Evolutionary conservation across 2,888 invertebrate genomes (phyloP), one percentile per base, ranked within the genome.

Genomic region (Agrochola circellaris): DNA sequence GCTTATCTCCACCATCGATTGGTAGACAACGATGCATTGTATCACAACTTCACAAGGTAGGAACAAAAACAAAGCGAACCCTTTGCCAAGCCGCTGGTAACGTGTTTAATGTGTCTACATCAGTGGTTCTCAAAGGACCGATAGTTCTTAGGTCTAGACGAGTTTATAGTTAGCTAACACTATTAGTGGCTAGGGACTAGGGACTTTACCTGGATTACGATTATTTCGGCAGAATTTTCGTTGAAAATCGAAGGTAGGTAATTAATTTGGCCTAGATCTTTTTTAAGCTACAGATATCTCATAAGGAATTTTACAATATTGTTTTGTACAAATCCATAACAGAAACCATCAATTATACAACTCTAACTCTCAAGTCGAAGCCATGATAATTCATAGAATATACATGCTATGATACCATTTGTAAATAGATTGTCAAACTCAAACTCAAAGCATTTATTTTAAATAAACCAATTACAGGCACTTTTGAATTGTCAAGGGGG

Each of bases 21-120:
- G 66, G 30, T 73, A 66, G 42, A 79, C 67, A 67, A 62, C 62
- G 67, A 51, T 51, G 68, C 62, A 62, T 79, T 81, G 68, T 82
- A 38, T 61, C 48, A 66, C n/a, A 72, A 77, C 62, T 38, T 60
- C 54, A 60, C 65, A 79, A 73, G 38, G 68, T 75, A 70, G 23
- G 61, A 79, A 83, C 85, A 87, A 80, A 79, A 79, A 83, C 85
- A 87, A 80, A 79, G 79, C 45, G 70, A 75, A 77, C 85, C 83
- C 85, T 85, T 86, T 80, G 83, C 79, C 79, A 82, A 76, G 81
- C 71, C 68, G 72, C 65, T 69, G 62, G 74, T 77, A 74, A 83
- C 83, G 67, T 75, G 74, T 83, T 80, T 85, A 87, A 73, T 82
- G 73, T 83, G 85, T 85, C 80, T 88, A 83, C 69, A 34, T 23